phyloP scores from a whole-genome alignment of 1,140 invertebrate species.

The Radopholus similis region DNA sequence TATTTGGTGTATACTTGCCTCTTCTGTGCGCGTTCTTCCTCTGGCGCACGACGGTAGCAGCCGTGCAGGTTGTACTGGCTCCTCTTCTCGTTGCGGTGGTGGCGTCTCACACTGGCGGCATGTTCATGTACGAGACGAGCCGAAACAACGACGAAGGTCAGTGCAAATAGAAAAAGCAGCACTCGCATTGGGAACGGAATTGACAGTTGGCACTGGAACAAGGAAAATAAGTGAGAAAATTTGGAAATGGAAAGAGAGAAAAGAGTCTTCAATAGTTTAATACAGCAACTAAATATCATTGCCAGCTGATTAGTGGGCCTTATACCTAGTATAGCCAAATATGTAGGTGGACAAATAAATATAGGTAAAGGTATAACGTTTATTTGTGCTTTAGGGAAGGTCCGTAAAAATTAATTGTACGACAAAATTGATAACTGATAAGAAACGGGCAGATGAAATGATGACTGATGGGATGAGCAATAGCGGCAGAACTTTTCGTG shows the following conservation, averaged over 20 bases:
- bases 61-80: constrained; percentile 9
- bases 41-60: constrained; percentile 7
- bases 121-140: neutral
- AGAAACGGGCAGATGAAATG: too few relatives aligned
- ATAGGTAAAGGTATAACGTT: too few relatives aligned
- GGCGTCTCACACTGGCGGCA: neutral
- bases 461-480: too few relatives aligned
- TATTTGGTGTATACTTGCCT: too few relatives aligned
- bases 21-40: constrained; percentile 1
- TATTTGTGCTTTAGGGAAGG: too few relatives aligned
- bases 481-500: too few relatives aligned
- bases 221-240: neutral
- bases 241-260: neutral
- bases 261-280: neutral
- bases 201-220: neutral
- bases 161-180: neutral
- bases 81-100: neutral
- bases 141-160: neutral
- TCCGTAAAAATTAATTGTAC: too few relatives aligned
- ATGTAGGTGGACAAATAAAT: too few relatives aligned
- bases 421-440: too few relatives aligned
- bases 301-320: too few relatives aligned
- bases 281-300: neutral
- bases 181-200: too few relatives aligned
- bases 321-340: too few relatives aligned